Base-by-base conservation (phyloP, 1,140 invertebrate species). In the Laupala kohalensis region DNA sequence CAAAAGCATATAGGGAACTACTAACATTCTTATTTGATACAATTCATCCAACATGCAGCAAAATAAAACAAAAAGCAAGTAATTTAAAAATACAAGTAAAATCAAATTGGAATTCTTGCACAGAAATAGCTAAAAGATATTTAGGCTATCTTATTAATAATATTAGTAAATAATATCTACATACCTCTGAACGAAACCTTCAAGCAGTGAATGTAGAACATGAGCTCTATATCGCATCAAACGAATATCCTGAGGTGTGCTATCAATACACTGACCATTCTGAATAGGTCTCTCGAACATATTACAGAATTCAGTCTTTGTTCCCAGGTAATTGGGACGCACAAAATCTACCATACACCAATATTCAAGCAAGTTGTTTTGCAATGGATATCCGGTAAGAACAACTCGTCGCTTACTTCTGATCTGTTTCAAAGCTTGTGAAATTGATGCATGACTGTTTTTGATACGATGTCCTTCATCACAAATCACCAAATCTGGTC, bases 331-430 rank as follows among this genome's bases (percentile, higher is more conserved):
- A 82, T 96, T 96, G 0, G 96, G 96, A 64, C 95, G 85, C 0
- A 97, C 95, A 78, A 97, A 98, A 76, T 97, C 94, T 4, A 97
- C 94, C 94, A 96, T 96, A 78, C 94, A 95, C 93, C 94, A 97
- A 79, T 98, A 98, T 80, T 98, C 96, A 26, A 96, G 81, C 2
- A 98, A 81, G 83, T 97, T 97, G 80, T 98, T 98, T 81, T 98
- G 96, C n/a, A 98, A 79, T 0, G 96, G 96, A 85, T 97, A 97
- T 23, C 96, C 96, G 9, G 96, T 98, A 5, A 98, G 82, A 2
- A 97, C 94, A 25, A 98, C 88, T 69, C 95, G 84, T 26, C 95
- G 84, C 77, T 92, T 94, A 2, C 95, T 97, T 72, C 90, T 83
- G 82, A 98, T 95, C 76, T 94, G 91, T 80, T 96, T 97, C 19